Base-by-base conservation (phyloP, 2,797 vertebrate genomes). In the Dryobates pubescens region DNA sequence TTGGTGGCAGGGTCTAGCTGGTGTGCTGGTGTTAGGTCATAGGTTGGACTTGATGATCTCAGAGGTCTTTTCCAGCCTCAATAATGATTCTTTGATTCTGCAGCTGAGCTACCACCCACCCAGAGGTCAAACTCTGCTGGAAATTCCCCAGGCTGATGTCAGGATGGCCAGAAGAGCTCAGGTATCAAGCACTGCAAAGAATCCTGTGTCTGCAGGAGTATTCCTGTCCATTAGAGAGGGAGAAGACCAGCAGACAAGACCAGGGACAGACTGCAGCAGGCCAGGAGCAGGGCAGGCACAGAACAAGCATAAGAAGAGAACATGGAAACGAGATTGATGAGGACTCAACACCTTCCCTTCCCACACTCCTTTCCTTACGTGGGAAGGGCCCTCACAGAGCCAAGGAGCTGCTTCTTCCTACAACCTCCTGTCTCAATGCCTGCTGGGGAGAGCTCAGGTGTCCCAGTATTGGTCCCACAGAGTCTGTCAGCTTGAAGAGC, bases 311-410 rank as follows among this genome's bases (percentile, higher is more conserved):
- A 54, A 38, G 56, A 20, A 86, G 26, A 57, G 9, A 17, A 65
- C 18, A 7, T 5, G 18, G 26, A 62, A 82, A 30, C 56, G 3
- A 5, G 14, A 43, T 5, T 1, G 3, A 23, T 7, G 8, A 2
- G 4, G 13, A 17, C 14, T 58, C 2, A 1, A 34, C 24, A 41
- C 8, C 19, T 61, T 76, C 59, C 27, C 72, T 59, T 64, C 17
- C 30, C 36, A 20, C 7, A 3, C 9, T 62, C 6, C 9, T 57
- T 36, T 41, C 15, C 10, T 61, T 13, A 1, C 0, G 13, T 12
- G 68, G 54, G 10, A 54, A 82, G 78, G 14, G 30, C 38, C 26
- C 8, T 0, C 6, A 6, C 8, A 10, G 27, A 23, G 5, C 34
- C 18, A 27, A 49, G 63, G 32, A 32, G 13, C 17, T 16, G 29